Base-by-base conservation (phyloP, 2,888 invertebrate genomes). In the Limenitis camilla region DNA sequence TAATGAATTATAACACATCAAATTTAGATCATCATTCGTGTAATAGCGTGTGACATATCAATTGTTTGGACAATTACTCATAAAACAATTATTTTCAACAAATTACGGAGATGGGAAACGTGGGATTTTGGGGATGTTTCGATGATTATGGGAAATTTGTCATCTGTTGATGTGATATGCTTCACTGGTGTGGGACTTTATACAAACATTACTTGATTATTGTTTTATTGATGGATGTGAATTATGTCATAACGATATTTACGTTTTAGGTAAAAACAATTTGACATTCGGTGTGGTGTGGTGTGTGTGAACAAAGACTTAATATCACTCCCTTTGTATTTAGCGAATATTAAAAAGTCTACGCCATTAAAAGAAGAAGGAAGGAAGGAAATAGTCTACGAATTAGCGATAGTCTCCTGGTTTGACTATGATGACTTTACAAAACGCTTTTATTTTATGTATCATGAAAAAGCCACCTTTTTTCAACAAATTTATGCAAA, bases 141-240 rank as follows among this genome's bases (percentile, higher is more conserved):
- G 72, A 69, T 81, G 76, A 76, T 76, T 75, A 81, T 85, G 86
- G 74, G 86, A 87, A 84, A 61, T 39, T 47, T 71, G 75, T 86
- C 86, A 86, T 86, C 81, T 86, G 86, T 56, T 52, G 52, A 50
- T 55, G 44, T 36, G 41, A 32, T 67, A 76, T 70, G 82, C 73
- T 70, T 72, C 71, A 81, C 61, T 73, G 64, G 69, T 74, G 74
- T 73, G 78, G 76, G 80, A 77, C 61, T 49, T 49, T 54, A 52
- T 53, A 55, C 47, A 58, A 55, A 60, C 11, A 45, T 28, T 30
- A 45, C 38, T 53, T 45, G 40, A 46, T 46, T 53, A 45, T 49
- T 53, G 49, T 40, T 49, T 39, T 45, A 47, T 42, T 32, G 28
- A 50, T 48, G 43, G n/a, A 36, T 53, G 29, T 45, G 40, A 36